Evolutionary conservation across 2,113 vertebrate species (phyloP).

Genomic region (Buteo buteo): DNA sequence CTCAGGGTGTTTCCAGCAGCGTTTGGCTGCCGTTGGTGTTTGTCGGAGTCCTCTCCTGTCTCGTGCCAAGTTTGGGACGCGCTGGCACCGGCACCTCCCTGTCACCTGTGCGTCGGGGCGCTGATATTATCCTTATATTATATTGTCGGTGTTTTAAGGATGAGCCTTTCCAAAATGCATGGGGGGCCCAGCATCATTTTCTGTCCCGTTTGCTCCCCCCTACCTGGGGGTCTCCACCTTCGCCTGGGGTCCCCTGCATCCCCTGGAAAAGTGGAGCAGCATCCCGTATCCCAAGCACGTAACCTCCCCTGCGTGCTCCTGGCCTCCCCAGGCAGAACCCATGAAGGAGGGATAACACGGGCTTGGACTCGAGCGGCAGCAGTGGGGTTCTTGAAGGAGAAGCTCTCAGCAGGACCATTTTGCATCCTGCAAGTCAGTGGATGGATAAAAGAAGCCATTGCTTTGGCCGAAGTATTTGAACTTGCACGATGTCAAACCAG

Average conservation of each 20-base stretch:
- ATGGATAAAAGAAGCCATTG: not conserved
- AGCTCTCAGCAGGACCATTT: not conserved
- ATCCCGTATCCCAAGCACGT: rapidly evolving
- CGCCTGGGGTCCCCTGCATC: not conserved
- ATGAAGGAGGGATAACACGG: rapidly evolving
- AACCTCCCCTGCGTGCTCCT: not conserved
- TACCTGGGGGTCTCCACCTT: not conserved
- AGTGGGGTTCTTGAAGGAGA: not conserved
- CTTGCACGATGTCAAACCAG: rapidly evolving
- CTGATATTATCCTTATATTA: not conserved
- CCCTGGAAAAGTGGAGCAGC: not conserved
- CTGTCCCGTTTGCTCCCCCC: not conserved
- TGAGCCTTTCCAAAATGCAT: not conserved
- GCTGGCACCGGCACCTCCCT: not conserved
- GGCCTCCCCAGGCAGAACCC: not conserved
- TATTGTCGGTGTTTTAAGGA: rapidly evolving
- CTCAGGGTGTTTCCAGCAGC: not conserved
- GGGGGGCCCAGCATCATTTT: too few relatives aligned
- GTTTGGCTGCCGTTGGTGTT: not conserved
- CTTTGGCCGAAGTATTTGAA: not conserved
- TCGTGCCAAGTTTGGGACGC: rapidly evolving
- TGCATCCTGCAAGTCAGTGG: not conserved
- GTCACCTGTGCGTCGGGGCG: rapidly evolving
- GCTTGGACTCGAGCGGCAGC: not conserved
- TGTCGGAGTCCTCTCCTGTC: not conserved